Base-by-base conservation (phyloP, 2,113 vertebrate genomes). In the Gracilinanus agilis region DNA sequence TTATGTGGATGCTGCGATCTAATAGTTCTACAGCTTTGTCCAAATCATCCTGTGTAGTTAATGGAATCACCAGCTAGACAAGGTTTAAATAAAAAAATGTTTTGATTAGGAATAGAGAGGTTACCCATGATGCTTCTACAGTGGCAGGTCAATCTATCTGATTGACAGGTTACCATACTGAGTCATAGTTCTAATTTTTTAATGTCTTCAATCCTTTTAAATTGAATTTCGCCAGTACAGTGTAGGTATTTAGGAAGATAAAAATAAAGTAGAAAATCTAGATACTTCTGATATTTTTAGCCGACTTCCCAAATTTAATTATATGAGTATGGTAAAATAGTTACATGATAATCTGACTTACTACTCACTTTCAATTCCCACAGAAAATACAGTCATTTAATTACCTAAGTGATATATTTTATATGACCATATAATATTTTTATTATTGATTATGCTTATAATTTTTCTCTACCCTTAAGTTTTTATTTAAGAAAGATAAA, bases 1-100 rank as follows among this genome's bases (percentile, higher is more conserved):
- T 99, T 99, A 99, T 99, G 98, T 99, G 99, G 98, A 99, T 98
- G 75, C 99, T 99, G 94, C 99, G 99, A 98, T 99, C 99, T 97
- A 99, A 98, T 95, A 99, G 98, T 98, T 99, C 99, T 93, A 99
- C 98, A 19, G 99, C 99, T 98, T 99, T 99, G 98, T 99, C 99
- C 97, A 99, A 98, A 97, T 99, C 99, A 96, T 99, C 99, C 97
- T 99, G 99, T 12, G 99, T 99, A 93, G 98, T 99, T 98, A 99
- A 98, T 0, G 99, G 99, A 97, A 99, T 99, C 97, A 99, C 99
- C 98, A 99, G 98, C 99, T 99, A 95, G 16, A 61, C 3, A 90
- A 91, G 93, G n/a, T 53, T 94, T 9, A 49, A 96, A 92, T 34
- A 94, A 2, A 90, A n/a, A 91, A n/a, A 90, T 53, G 3, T 90